Percentiles rank a stretch among this genome's conserved stretches.
phyloP scores from a whole-genome alignment of 2,113 vertebrate genomes.

The Ondatra zibethicus region DNA sequence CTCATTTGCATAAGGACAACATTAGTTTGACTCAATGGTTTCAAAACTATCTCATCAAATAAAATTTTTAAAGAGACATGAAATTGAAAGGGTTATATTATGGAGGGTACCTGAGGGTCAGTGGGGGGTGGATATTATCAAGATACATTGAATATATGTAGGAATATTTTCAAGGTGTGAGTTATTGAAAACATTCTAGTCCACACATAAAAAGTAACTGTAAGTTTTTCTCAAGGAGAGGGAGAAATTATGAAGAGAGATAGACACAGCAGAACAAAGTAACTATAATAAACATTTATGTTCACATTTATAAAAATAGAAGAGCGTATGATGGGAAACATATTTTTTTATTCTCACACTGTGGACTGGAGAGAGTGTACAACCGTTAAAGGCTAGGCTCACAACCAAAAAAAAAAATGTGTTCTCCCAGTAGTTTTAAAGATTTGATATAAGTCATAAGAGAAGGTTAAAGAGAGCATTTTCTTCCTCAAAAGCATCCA shows the following conservation, averaged over 20 bases:
- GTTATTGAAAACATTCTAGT: neutral
- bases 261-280: neutral
- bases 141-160: neutral
- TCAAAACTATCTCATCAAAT: neutral
- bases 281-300: neutral
- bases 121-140: neutral
- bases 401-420: neutral
- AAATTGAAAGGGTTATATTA: neutral
- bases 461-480: neutral
- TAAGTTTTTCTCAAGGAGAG: neutral
- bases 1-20: neutral
- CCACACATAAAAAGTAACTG: neutral
- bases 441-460: neutral
- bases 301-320: neutral
- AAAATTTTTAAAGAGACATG: neutral
- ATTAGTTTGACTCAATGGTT: neutral
- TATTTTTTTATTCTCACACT: neutral
- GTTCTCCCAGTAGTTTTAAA: neutral
- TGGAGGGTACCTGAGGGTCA: too few species aligned
- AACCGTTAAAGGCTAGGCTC: neutral
- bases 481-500: neutral
- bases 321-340: neutral
- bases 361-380: neutral
- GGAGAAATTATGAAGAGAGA: neutral
- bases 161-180: neutral